Conservation (phyloP, 2,797 vertebrate genomes). For the Ibycter americanus region DNA sequence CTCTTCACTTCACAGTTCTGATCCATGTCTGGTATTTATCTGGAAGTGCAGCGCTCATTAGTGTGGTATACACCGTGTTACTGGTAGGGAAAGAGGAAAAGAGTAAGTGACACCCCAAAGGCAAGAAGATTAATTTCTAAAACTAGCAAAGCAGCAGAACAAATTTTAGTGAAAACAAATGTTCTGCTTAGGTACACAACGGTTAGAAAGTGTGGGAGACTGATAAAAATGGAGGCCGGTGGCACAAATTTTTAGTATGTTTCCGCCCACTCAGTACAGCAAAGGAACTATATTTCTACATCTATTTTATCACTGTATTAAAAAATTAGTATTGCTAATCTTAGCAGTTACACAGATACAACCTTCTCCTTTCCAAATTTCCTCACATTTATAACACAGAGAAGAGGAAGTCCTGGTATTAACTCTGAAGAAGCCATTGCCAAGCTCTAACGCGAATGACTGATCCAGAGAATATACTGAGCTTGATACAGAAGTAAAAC, state of each 20-base stretch:
- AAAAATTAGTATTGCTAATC: background rate
- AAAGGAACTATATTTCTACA: background rate
- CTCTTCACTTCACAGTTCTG: slow-evolving; percentile 32
- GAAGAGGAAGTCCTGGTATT: background rate
- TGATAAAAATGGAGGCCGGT: background rate
- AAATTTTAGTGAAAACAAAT: background rate
- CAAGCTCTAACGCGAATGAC: background rate
- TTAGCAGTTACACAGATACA: background rate
- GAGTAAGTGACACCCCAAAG: background rate
- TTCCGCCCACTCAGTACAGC: background rate
- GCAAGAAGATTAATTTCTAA: background rate
- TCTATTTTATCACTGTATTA: background rate
- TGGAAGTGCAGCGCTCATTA: slow-evolving; percentile 76
- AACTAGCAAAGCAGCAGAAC: background rate
- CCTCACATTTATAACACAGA: background rate
- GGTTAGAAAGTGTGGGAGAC: background rate
- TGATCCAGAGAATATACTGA: background rate
- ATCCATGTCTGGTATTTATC: slow-evolving; percentile 72
- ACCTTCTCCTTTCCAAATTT: background rate
- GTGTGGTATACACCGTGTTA: slow-evolving; percentile 77
- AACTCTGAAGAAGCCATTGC: background rate
- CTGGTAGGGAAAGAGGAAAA: slow-evolving; percentile 38
- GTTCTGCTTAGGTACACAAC: background rate
- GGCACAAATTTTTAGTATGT: background rate
- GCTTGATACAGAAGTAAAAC: background rate